phyloP scores from a whole-genome alignment of 1,140 invertebrate genomes.

The Drosophila mojavensis region DNA sequence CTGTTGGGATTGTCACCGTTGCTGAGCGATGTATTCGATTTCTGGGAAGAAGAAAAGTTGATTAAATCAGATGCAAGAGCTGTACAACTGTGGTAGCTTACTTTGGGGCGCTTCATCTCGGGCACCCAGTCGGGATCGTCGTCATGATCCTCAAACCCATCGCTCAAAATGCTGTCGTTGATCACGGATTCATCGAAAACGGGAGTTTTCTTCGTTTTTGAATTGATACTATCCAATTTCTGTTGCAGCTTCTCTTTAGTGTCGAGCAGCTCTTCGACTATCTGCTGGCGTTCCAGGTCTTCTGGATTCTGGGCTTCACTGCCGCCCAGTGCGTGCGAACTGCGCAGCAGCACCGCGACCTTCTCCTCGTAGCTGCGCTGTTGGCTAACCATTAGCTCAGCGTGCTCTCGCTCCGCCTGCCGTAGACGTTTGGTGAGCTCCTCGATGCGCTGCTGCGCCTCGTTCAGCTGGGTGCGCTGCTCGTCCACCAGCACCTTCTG shows the following conservation, averaged over 20 bases:
- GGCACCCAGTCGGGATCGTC: conserved; percentile 86
- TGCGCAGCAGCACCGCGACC: conserved; percentile 78
- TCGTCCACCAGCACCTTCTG: conserved; percentile 60
- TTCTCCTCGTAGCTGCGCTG: conserved; percentile 85
- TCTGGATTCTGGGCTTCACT: background rate
- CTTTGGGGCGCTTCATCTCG: background rate
- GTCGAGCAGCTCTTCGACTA: conserved; percentile 84
- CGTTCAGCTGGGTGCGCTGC: conserved; percentile 40
- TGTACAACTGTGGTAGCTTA: background rate
- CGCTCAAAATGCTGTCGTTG: conserved; percentile 77
- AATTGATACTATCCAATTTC: conserved; percentile 60
- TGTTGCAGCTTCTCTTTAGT: conserved; percentile 79
- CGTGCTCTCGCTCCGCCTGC: conserved; percentile 54
- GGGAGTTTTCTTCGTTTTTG: background rate
- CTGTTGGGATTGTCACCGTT: conserved; percentile 1
- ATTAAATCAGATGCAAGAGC: too few species aligned
- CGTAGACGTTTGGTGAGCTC: conserved; percentile 43
- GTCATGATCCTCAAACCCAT: conserved; percentile 84
- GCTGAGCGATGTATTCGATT: background rate
- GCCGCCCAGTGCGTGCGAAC: conserved; percentile 3
- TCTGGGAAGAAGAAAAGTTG: background rate
- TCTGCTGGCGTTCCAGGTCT: conserved; percentile 47
- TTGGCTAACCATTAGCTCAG: conserved; percentile 63
- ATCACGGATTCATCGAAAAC: background rate
- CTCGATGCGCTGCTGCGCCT: background rate